A percentile compares a stretch with the other conserved stretches of the same genome.
Conservation (phyloP, 2,113 vertebrate genomes). For the Oxyruncus cristatus region DNA sequence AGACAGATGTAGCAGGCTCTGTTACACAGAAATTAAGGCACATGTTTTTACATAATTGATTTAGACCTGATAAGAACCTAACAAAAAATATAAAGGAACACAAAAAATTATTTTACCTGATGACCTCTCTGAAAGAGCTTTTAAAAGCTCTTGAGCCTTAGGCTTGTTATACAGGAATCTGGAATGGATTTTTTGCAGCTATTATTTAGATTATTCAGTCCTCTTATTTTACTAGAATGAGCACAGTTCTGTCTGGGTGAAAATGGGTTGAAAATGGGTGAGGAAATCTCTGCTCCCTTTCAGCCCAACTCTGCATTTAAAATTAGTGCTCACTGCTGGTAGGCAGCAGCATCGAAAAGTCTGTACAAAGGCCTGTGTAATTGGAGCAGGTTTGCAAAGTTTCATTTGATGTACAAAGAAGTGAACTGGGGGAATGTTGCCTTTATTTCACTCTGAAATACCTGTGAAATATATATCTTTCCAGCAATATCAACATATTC, state of each 20-base stretch:
- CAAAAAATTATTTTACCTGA: background rate
- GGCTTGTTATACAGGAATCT: background rate
- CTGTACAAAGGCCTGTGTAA: background rate
- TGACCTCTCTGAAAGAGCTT: background rate
- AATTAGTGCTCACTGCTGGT: background rate
- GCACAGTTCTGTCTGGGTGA: background rate
- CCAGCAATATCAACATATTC: background rate
- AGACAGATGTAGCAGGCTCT: background rate
- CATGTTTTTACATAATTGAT: background rate
- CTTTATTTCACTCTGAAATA: background rate
- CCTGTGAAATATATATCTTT: background rate
- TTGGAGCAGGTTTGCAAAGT: background rate
- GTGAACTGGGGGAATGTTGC: background rate
- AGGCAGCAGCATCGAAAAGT: background rate
- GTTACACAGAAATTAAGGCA: background rate
- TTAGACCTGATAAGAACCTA: background rate
- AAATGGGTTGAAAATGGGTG: background rate
- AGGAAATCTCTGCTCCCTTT: background rate
- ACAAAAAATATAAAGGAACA: background rate
- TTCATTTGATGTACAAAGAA: background rate
- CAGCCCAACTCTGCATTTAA: background rate
- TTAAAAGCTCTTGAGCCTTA: background rate
- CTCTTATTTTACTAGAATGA: background rate
- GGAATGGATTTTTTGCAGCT: background rate
- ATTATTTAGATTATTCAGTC: background rate